Evolutionary conservation across 2,888 invertebrate genomes (phyloP), one percentile per base, ranked within the genome.

Genomic region (Eurytoma adleriae): DNA sequence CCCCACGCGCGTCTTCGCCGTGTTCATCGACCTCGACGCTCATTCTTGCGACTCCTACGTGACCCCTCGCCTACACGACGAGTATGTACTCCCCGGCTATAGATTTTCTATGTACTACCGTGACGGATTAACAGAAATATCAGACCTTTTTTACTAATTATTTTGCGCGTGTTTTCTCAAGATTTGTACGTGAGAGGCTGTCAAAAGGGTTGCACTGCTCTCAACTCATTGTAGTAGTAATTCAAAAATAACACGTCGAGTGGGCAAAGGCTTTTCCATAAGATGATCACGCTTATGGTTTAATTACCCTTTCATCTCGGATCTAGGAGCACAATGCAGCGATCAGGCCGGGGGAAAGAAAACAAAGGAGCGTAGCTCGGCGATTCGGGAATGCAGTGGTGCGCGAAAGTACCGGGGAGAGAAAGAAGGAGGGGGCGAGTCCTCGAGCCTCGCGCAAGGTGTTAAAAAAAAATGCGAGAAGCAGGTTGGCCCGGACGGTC

Each of bases 391-490:
- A 20, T 18, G 24, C 30, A 62, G 30, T 16, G n/a, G 50, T 24
- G 10, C 52, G 24, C 50, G 13, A 64, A 48, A 64, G 64, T 30
- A 16, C 40, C 18, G 24, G 14, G n/a, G 18, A 69, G 57, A 57
- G 20, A 56, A 16, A 13, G 18, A 40, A 27, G 12, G 24, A 61
- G 14, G 24, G 16, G 27, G 14, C n/a, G 16, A 20, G 54, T 27
- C 24, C 3, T 24, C 13, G 0, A 52, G 69, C 62, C 48, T 18
- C 40, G 67, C 30, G 69, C 56, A 62, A 71, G 66, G 67, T 62
- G 72, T 68, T 54, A 62, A 78, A 66, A 73, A 40, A 40, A 64
- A 48, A 16, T 16, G n/a, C 48, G 52, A 24, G 61, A 62, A 74
- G 59, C 75, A 59, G 67, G 59, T 67, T 27, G 20, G 67, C 56